Conservation (phyloP, 2,113 vertebrate genomes). For the Bos javanicus region DNA sequence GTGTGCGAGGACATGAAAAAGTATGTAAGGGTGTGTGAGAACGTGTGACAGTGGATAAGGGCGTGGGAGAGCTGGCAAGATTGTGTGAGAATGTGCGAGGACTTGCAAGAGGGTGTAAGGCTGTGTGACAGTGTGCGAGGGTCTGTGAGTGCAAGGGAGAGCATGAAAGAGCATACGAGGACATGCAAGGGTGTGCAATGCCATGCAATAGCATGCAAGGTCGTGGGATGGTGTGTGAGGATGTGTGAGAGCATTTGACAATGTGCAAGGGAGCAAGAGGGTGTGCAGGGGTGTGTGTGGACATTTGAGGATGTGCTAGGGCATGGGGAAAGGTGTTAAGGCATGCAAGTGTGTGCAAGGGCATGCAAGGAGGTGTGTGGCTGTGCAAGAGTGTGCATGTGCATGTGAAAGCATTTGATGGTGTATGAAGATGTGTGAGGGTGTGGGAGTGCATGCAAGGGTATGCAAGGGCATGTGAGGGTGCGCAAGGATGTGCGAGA, state of each 20-base stretch:
- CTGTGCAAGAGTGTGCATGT: neutral
- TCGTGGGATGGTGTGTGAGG: neutral
- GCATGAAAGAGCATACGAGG: too few relatives aligned
- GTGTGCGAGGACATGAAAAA: fast-evolving
- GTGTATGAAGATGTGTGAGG: neutral
- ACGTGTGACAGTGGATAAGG: neutral
- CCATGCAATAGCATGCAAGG: neutral
- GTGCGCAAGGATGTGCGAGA: neutral
- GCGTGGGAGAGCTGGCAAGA: fast-evolving
- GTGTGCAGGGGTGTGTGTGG: neutral
- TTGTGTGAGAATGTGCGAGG: neutral
- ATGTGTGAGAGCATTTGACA: neutral
- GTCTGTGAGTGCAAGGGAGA: too few relatives aligned
- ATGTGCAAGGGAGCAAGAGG: neutral
- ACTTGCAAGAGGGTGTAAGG: neutral
- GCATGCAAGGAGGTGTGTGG: neutral
- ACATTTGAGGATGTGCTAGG: neutral
- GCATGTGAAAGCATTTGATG: neutral
- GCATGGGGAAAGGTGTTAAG: neutral
- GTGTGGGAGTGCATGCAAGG: neutral
- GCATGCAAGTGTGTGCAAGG: neutral
- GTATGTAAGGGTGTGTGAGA: neutral
- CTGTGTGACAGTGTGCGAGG: too few relatives aligned
- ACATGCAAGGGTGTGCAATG: neutral
- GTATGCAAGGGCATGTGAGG: neutral